Evolutionary conservation across 2,113 vertebrate species (phyloP).

Genomic region (Phylloscopus trochiloides): DNA sequence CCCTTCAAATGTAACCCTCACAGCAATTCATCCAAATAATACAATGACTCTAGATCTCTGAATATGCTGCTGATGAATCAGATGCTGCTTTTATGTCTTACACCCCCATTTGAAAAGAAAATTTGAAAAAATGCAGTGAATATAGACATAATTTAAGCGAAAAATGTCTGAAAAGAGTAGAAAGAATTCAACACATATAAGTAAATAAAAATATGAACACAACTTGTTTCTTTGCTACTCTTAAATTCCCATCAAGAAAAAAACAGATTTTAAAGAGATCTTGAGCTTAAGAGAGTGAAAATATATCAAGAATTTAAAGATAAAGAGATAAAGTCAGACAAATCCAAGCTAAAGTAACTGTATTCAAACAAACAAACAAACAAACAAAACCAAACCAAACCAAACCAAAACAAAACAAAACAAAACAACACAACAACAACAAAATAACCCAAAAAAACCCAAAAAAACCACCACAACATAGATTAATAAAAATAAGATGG

Average conservation of each 20-base stretch:
- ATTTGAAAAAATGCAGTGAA: not conserved
- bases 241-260: not conserved
- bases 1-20: not conserved
- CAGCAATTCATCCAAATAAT: not conserved
- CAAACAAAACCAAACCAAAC: too few relatives aligned
- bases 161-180: not conserved
- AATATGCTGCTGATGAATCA: not conserved
- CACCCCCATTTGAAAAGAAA: not conserved
- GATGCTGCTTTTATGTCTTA: not conserved
- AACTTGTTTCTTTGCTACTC: not conserved
- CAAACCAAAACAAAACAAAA: too few relatives aligned
- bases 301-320: not conserved
- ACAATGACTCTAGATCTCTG: not conserved
- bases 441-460: too few relatives aligned
- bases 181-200: not conserved
- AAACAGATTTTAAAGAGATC: not conserved
- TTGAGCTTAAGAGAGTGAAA: not conserved
- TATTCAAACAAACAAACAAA: not conserved
- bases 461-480: not conserved
- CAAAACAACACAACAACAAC: too few relatives aligned
- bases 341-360: not conserved
- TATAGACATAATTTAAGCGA: not conserved
- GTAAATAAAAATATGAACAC: not conserved
- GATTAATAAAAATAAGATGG: not conserved
- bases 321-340: not conserved